These are phyloP conservation scores for Quadriops clusia DNA, from an alignment of 2,888 invertebrate genomes.

Conservation along the genomic window DNA sequence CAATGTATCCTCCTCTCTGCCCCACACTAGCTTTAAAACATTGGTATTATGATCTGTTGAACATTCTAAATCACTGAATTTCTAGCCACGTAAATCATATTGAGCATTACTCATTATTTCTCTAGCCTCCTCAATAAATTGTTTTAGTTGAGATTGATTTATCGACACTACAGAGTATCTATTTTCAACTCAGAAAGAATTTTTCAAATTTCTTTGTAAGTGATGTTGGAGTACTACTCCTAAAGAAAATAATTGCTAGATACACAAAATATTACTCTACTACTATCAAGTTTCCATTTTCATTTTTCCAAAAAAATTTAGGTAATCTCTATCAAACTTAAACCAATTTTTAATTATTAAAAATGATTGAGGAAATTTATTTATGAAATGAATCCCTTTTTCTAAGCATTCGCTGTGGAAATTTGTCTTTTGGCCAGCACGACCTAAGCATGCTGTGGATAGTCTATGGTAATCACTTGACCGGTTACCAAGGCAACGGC, in stretches of 20 bases:
- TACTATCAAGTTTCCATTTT: constrained; percentile 9
- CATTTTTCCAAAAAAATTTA: constrained; percentile 19
- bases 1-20: constrained; percentile 3
- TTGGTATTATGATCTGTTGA: background rate
- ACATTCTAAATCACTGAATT: constrained; percentile 3
- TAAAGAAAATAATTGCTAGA: constrained; percentile 19
- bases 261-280: constrained; percentile 21
- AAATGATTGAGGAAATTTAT: too few relatives aligned
- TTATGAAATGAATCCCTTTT: too few relatives aligned
- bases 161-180: constrained; percentile 5
- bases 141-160: constrained; percentile 8
- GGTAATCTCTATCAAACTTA: constrained; percentile 7
- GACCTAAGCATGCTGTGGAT: too few relatives aligned
- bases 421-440: too few relatives aligned
- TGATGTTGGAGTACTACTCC: constrained; percentile 19
- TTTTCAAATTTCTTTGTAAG: constrained; percentile 10
- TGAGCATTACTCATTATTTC: constrained; percentile 4
- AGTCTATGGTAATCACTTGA: too few relatives aligned
- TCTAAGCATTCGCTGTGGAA: too few relatives aligned
- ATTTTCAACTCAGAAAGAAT: background rate
- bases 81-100: constrained; percentile 5
- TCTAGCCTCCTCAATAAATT: constrained; percentile 7
- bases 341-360: too few relatives aligned
- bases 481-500: too few relatives aligned
- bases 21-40: constrained; percentile 5